Conservation (phyloP, 2,888 invertebrate genomes). For the Clivina fossor region DNA sequence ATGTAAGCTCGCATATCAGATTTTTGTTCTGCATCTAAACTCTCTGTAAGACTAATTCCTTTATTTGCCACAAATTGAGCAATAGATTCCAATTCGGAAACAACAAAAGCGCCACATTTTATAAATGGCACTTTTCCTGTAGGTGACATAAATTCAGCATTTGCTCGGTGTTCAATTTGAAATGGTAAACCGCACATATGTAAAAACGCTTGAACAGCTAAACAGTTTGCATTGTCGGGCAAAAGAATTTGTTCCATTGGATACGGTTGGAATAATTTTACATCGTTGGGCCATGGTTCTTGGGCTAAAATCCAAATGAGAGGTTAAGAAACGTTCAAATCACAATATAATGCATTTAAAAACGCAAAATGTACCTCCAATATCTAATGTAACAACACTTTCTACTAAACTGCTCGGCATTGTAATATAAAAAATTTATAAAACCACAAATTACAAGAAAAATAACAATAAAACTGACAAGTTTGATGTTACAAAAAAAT, state of each 20-base stretch:
- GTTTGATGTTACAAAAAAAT: too few species aligned
- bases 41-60: conserved; percentile 72
- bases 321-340: conserved; percentile 23
- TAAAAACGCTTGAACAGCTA: conserved; percentile 90
- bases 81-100: conserved; percentile 90
- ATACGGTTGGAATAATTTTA: conserved; percentile 83
- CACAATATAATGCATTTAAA: background rate
- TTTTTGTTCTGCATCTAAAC: conserved; percentile 73
- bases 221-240: conserved; percentile 91
- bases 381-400: conserved; percentile 39
- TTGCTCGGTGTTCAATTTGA: conserved; percentile 77
- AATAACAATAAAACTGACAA: too few species aligned
- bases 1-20: conserved; percentile 94
- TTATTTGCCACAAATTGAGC: conserved; percentile 86
- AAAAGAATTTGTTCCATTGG: conserved; percentile 92
- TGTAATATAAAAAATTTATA: conserved; percentile 6
- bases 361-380: conserved; percentile 43
- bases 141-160: conserved; percentile 97
- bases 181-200: conserved; percentile 90
- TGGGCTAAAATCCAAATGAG: conserved; percentile 61
- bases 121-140: conserved; percentile 92
- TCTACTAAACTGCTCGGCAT: conserved; percentile 34
- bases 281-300: conserved; percentile 90
- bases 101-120: conserved; percentile 83
- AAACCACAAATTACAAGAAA: too few species aligned